These are phyloP conservation scores for Melozone crissalis DNA, from an alignment of 2,113 vertebrate species.

Conservation along the genomic window DNA sequence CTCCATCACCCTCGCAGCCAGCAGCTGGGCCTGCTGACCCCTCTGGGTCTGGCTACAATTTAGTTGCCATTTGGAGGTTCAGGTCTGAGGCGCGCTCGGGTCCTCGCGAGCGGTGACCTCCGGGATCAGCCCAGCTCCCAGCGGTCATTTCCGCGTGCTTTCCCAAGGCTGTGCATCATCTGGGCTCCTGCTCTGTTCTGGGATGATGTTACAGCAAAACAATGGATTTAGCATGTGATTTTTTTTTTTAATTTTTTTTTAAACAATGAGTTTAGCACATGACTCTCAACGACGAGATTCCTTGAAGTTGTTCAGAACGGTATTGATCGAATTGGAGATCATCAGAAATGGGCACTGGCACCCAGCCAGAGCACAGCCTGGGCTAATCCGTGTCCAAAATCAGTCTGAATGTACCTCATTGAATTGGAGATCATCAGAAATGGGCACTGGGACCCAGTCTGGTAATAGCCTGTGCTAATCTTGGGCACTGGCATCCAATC, in stretches of 20 bases:
- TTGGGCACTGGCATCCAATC: too few species aligned
- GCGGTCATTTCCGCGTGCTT: neutral
- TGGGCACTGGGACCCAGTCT: neutral
- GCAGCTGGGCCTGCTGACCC: neutral
- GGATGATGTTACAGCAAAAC: neutral
- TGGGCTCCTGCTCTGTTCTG: neutral
- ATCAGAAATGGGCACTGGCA: too few species aligned
- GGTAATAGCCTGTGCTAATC: neutral
- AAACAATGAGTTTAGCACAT: neutral
- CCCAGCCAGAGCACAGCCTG: too few species aligned
- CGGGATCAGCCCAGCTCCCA: neutral
- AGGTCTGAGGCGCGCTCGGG: neutral
- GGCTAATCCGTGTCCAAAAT: too few species aligned
- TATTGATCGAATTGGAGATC: neutral
- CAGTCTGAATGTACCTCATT: neutral
- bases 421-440: neutral
- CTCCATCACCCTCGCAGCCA: neutral
- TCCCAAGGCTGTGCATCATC: neutral
- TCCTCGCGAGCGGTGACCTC: neutral
- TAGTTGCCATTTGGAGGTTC: neutral
- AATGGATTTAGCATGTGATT: neutral
- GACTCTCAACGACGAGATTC: fast-evolving
- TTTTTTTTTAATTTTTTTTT: neutral
- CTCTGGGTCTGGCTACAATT: neutral
- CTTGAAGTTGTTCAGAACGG: neutral